These are phyloP conservation scores for Temnothorax longispinosus DNA, from an alignment of 1,140 invertebrate species.

Conservation along the genomic window DNA sequence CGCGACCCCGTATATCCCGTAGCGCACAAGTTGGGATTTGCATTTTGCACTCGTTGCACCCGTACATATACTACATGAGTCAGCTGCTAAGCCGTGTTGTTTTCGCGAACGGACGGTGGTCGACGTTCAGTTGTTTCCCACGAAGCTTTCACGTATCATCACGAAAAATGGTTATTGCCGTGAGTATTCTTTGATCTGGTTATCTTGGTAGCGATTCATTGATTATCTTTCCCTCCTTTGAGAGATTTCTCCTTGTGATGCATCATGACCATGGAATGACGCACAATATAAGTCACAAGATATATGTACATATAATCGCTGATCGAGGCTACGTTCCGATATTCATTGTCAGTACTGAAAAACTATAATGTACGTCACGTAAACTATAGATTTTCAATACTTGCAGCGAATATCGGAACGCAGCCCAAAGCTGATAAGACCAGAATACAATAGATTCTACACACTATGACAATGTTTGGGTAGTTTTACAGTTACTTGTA, in stretches of 20 bases:
- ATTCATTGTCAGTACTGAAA: no score
- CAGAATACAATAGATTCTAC: background rate
- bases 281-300: no score
- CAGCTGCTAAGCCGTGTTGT: constrained; percentile 68
- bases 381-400: no score
- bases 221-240: background rate
- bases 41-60: background rate
- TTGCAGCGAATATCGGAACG: no score
- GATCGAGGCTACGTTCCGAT: no score
- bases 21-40: background rate
- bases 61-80: constrained; percentile 65
- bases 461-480: background rate
- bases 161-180: constrained; percentile 83
- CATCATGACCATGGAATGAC: background rate
- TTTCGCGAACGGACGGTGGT: constrained; percentile 51
- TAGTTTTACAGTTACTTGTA: background rate
- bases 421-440: background rate
- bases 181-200: constrained; percentile 67
- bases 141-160: constrained; percentile 76
- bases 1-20: background rate
- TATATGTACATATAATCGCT: no score
- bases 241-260: background rate
- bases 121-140: constrained; percentile 67
- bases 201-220: background rate
- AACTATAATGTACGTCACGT: no score